Evolutionary conservation across 2,888 invertebrate species (phyloP), one percentile per base, ranked within the genome.

Genomic region (Byasa hedistus): DNA sequence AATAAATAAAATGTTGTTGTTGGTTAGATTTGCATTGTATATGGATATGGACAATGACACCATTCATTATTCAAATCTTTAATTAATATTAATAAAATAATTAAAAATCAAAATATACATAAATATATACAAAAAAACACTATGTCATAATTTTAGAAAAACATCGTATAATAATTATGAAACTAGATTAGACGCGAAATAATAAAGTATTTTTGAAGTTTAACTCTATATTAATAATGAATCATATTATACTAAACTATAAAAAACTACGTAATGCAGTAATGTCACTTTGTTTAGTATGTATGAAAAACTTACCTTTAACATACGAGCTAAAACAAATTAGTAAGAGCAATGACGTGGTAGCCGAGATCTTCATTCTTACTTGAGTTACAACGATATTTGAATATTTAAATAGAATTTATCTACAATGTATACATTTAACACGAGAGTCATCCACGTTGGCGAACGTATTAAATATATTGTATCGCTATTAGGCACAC

Each of bases 261-360:
- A 3, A 52, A 15, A 52, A 21, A 52, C 17, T 44, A 12, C 44
- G 44, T 52, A 21, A 52, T 21, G 21, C 19, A n/a, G 44, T 51
- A 64, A 59, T 22, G 24, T 59, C 65, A 61, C 61, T 57, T 44
- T 60, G 44, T 65, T 56, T 56, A 44, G 60, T 48, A 32, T 51
- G 51, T 52, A 39, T 52, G 24, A 57, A 58, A 65, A 51, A 61
- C 64, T 64, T 64, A 68, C 68, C 68, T 52, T 68, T 60, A 52
- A 68, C 61, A 57, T 39, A 48, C 51, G n/a, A 32, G 57, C 39
- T 54, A 57, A 52, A 61, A 57, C 64, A 68, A 61, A 57, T 61
- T 27, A 68, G 54, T 12, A 64, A 32, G 17, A 68, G 52, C n/a
- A 68, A 21, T 57, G 64, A 57, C 58, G 68, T 61, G 39, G 62